A percentile compares a stretch with the other conserved stretches of the same genome.
phyloP scores from a whole-genome alignment of 1,140 invertebrate genomes.

The Polypedilum vanderplanki region DNA sequence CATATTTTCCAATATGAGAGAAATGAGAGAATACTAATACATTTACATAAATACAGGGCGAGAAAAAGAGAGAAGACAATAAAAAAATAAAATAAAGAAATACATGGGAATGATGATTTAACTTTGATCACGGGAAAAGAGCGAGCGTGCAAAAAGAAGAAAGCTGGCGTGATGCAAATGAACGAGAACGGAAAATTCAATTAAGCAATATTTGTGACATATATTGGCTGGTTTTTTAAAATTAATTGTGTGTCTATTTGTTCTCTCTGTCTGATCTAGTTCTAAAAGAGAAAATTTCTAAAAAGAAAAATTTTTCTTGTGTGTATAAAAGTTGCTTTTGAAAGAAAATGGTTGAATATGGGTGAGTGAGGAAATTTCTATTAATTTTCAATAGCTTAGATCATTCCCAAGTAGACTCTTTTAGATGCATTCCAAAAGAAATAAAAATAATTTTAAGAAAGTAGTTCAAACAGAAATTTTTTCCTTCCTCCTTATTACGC shows the following conservation, averaged over 20 bases:
- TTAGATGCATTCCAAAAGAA: not conserved
- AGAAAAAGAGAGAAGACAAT: not conserved
- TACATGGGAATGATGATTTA: not conserved
- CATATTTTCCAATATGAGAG: not conserved
- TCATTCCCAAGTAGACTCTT: not conserved
- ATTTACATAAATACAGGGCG: not conserved
- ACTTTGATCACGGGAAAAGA: slow-evolving; percentile 16
- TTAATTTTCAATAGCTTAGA: not conserved
- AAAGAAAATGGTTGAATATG: not conserved
- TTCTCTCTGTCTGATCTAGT: not conserved
- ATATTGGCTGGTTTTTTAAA: not conserved
- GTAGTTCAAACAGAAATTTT: too few relatives aligned
- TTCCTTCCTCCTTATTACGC: too few relatives aligned
- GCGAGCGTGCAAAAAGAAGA: slow-evolving; percentile 16
- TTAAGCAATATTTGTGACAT: not conserved
- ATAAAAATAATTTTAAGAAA: too few relatives aligned
- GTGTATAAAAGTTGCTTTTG: not conserved
- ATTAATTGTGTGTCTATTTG: not conserved
- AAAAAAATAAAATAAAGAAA: not conserved
- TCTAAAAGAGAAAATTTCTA: too few relatives aligned
- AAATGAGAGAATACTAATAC: not conserved
- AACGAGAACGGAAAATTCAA: slow-evolving; percentile 1
- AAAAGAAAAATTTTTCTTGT: too few relatives aligned
- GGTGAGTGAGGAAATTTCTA: not conserved
- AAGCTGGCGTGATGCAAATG: slow-evolving; percentile 10